phyloP scores from a whole-genome alignment of 2,113 vertebrate species.

The Gasterosteus aculeatus region DNA sequence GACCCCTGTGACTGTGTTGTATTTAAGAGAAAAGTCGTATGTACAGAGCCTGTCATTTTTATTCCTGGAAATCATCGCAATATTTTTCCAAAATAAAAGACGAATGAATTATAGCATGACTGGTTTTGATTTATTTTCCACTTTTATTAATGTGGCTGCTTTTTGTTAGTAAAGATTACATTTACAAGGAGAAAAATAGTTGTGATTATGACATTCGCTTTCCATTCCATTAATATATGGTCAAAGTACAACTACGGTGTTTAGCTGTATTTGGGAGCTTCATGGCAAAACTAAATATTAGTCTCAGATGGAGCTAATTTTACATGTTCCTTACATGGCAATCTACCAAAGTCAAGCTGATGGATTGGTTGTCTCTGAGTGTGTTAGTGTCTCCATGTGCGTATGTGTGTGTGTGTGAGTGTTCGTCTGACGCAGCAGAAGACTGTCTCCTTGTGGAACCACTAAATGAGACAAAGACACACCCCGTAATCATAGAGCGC shows the following conservation, averaged over 20 bases:
- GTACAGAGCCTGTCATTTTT: slow-evolving; percentile 97
- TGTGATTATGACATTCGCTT: neutral
- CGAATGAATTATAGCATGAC: slow-evolving; percentile 76
- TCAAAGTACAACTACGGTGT: neutral
- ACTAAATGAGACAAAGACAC: slow-evolving; percentile 83
- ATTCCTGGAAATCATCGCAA: slow-evolving; percentile 94
- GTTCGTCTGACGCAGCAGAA: slow-evolving; percentile 75
- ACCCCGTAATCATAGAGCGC: slow-evolving; percentile 81
- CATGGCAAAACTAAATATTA: neutral
- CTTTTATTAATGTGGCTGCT: neutral
- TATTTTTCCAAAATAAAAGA: slow-evolving; percentile 99
- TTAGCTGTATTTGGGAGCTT: neutral
- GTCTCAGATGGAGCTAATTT: neutral
- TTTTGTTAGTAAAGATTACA: neutral
- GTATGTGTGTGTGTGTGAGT: slow-evolving; percentile 41
- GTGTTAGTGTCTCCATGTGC: slow-evolving; percentile 31
- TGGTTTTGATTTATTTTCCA: slow-evolving; percentile 29
- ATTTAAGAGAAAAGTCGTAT: slow-evolving; percentile 94
- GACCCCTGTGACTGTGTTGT: slow-evolving; percentile 99
- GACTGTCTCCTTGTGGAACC: slow-evolving; percentile 79
- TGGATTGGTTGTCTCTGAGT: slow-evolving; percentile 47
- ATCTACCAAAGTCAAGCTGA: slow-evolving; percentile 44
- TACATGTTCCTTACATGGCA: slow-evolving; percentile 24
- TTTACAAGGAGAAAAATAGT: neutral
- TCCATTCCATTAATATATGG: neutral